Conservation (phyloP, 2,113 vertebrate genomes). For the Cygnus atratus region DNA sequence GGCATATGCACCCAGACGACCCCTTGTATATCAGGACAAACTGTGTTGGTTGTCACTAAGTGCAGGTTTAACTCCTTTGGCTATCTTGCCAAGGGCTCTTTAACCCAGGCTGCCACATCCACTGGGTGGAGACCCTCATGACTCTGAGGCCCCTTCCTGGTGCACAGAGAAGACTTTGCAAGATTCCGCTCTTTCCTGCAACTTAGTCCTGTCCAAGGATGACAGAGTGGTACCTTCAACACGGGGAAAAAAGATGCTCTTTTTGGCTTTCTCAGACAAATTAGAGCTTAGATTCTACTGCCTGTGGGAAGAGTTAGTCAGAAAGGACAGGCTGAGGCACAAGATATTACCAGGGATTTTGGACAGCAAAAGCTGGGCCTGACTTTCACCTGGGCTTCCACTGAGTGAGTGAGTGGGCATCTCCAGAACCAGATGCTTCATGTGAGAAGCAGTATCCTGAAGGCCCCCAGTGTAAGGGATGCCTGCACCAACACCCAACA, state of each 20-base stretch:
- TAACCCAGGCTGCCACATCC: neutral
- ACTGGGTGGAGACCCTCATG: fast-evolving
- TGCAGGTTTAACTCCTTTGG: neutral
- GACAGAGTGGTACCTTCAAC: neutral
- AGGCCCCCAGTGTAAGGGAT: neutral
- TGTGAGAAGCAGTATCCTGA: neutral
- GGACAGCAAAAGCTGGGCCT: neutral
- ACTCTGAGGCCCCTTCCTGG: neutral
- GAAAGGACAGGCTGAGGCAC: neutral
- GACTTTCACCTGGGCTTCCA: neutral
- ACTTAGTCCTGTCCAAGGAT: neutral
- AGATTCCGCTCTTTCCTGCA: neutral
- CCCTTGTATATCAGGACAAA: neutral
- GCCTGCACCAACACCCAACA: neutral
- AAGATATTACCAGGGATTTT: neutral
- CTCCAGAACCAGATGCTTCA: neutral
- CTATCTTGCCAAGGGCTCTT: neutral
- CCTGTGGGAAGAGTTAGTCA: neutral
- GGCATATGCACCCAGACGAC: neutral
- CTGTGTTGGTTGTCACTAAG: neutral
- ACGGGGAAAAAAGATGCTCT: neutral
- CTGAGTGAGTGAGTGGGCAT: neutral
- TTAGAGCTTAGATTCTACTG: neutral
- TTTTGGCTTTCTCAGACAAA: neutral
- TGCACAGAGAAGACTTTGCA: neutral